These are phyloP conservation scores for Bothrops jararaca DNA, from an alignment of 2,113 vertebrate species.

Conservation along the genomic window DNA sequence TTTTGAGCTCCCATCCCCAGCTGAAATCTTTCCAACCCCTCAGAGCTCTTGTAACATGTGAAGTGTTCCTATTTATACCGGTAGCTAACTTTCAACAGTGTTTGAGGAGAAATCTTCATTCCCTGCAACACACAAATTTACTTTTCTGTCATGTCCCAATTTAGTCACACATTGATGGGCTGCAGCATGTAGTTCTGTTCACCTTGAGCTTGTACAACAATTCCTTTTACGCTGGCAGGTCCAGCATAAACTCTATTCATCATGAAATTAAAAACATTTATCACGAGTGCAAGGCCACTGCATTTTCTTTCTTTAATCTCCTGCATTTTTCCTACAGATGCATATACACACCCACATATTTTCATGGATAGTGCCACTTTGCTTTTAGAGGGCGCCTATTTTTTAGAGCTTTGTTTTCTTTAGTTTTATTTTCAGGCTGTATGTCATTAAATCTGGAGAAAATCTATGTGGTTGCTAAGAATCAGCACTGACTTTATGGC, in stretches of 20 bases:
- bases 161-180: neutral
- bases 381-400: neutral
- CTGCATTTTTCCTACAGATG: conserved; percentile 2
- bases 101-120: neutral
- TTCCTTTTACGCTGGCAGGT: neutral
- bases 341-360: neutral
- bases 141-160: neutral
- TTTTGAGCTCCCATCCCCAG: neutral
- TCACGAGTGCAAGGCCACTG: conserved; percentile 23
- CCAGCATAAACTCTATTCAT: neutral
- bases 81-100: neutral
- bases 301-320: neutral
- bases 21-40: neutral
- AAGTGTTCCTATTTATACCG: neutral
- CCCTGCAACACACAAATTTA: neutral
- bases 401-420: neutral
- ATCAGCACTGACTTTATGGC: neutral
- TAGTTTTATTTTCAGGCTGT: neutral
- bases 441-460: neutral
- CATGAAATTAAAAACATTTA: conserved; percentile 26
- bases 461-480: neutral
- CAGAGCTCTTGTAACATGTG: neutral
- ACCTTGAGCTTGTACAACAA: neutral
- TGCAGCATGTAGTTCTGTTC: neutral
- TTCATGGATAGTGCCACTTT: neutral